These are phyloP conservation scores for Illadopsis cleaveri DNA, from an alignment of 2,113 vertebrate species.

Conservation along the genomic window DNA sequence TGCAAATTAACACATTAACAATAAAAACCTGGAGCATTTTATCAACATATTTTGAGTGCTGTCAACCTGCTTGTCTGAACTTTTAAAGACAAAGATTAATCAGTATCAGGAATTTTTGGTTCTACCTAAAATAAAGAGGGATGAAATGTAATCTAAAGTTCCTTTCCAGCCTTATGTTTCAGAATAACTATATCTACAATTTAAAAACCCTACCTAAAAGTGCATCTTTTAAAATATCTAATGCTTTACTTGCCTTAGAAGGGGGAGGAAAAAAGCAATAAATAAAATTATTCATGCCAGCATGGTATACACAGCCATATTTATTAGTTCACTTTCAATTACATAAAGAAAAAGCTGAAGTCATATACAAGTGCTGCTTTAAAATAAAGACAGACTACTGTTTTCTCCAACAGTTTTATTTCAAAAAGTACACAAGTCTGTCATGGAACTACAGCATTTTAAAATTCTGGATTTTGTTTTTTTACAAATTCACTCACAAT, in stretches of 20 bases:
- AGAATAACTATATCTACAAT: background rate
- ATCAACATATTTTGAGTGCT: background rate
- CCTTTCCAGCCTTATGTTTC: background rate
- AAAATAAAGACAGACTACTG: slow-evolving; percentile 67
- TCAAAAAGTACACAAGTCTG: slow-evolving; percentile 77
- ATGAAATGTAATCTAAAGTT: background rate
- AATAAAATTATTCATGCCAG: slow-evolving; percentile 8
- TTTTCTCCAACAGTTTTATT: slow-evolving; percentile 78
- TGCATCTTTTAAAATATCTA: background rate
- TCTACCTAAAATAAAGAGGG: background rate
- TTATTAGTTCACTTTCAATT: slow-evolving; percentile 36
- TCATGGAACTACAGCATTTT: slow-evolving; percentile 75
- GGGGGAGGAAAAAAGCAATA: background rate
- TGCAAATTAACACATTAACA: background rate
- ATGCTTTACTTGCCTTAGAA: background rate
- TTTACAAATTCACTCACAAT: slow-evolving; percentile 68
- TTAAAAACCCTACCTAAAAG: background rate
- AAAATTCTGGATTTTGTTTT: background rate
- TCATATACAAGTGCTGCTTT: slow-evolving; percentile 47
- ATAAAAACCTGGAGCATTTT: background rate
- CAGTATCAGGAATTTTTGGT: background rate
- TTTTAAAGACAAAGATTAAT: background rate
- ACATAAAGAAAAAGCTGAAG: slow-evolving; percentile 59
- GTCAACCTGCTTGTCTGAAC: background rate
- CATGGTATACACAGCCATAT: background rate